Evolutionary conservation across 2,888 invertebrate genomes (phyloP).

Genomic region (Ornithoptera priamus): DNA sequence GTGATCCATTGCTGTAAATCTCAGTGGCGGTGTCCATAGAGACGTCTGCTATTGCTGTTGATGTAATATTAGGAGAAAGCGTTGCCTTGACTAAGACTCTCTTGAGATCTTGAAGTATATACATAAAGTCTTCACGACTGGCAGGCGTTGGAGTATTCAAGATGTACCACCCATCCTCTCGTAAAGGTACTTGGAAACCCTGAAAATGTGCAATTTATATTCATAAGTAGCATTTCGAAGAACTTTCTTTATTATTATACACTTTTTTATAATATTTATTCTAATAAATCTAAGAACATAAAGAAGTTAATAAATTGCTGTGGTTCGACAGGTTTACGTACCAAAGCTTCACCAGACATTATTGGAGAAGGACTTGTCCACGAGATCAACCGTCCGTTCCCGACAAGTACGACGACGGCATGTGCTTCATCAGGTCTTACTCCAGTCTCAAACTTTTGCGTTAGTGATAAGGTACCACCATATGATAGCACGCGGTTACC

Average conservation of each 20-base stretch:
- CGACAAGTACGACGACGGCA: slow-evolving; percentile 90
- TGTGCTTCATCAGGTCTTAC: slow-evolving; percentile 78
- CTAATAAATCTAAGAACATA: background rate
- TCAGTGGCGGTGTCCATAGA: slow-evolving; percentile 91
- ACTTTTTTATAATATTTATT: too few relatives aligned
- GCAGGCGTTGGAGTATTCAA: slow-evolving; percentile 51
- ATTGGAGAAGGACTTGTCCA: slow-evolving; percentile 85
- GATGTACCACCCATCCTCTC: slow-evolving; percentile 83
- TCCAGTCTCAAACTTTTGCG: slow-evolving; percentile 84
- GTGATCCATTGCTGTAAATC: slow-evolving; percentile 78
- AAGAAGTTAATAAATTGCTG: background rate
- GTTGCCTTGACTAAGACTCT: slow-evolving; percentile 92
- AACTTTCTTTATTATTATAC: too few relatives aligned
- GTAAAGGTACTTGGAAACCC: slow-evolving; percentile 83
- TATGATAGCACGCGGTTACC: slow-evolving; percentile 92
- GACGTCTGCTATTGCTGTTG: slow-evolving; percentile 89
- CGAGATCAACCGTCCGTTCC: slow-evolving; percentile 87
- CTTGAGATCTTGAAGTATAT: slow-evolving; percentile 90
- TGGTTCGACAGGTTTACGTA: slow-evolving; percentile 59
- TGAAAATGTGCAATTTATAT: slow-evolving; percentile 43
- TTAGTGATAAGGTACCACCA: slow-evolving; percentile 89
- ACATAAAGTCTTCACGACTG: slow-evolving; percentile 90
- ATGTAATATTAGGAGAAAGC: slow-evolving; percentile 77
- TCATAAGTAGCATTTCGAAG: too few relatives aligned
- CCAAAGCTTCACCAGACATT: slow-evolving; percentile 80